phyloP scores from a whole-genome alignment of 2,797 vertebrate genomes.

The Paramormyrops hopkinsi region DNA sequence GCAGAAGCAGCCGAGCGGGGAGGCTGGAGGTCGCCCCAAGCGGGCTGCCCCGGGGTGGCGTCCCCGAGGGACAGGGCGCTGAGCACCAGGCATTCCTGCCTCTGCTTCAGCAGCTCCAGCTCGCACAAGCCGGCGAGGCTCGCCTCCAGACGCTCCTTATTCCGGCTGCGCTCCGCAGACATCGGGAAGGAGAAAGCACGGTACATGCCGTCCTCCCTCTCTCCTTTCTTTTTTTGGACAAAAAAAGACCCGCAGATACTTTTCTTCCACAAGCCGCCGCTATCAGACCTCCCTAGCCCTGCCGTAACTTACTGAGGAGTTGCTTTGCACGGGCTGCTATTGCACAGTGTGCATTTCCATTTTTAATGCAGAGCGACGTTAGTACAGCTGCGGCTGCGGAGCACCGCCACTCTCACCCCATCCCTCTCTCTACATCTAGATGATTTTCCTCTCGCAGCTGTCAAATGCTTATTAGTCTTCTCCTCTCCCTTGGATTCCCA shows the following conservation, averaged over 20 bases:
- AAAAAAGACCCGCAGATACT: neutral
- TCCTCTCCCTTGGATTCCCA: slow-evolving; percentile 44
- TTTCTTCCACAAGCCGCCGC: neutral
- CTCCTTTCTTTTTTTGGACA: neutral
- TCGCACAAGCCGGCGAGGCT: slow-evolving; percentile 78
- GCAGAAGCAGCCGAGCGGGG: slow-evolving; percentile 40
- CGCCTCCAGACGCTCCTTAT: slow-evolving; percentile 74
- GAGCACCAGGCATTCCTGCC: slow-evolving; percentile 78
- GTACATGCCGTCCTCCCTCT: slow-evolving; percentile 54
- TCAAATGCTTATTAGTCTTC: slow-evolving; percentile 49
- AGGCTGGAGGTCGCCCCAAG: slow-evolving; percentile 42
- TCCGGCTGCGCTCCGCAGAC: slow-evolving; percentile 70
- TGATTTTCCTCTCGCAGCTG: slow-evolving; percentile 57
- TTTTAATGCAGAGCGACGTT: slow-evolving; percentile 20
- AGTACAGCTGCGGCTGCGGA: slow-evolving; percentile 28
- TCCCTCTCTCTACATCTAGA: slow-evolving; percentile 31
- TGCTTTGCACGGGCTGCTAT: neutral
- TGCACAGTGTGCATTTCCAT: slow-evolving; percentile 16
- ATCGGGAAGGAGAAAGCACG: slow-evolving; percentile 70
- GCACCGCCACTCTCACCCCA: neutral
- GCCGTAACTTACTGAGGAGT: neutral
- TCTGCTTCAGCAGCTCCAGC: slow-evolving; percentile 75
- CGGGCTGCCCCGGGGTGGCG: slow-evolving; percentile 40
- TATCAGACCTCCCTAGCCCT: neutral
- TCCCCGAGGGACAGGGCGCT: slow-evolving; percentile 69